Base-by-base conservation (phyloP, 1,140 invertebrate species). In the Drosophila trapezifrons region DNA sequence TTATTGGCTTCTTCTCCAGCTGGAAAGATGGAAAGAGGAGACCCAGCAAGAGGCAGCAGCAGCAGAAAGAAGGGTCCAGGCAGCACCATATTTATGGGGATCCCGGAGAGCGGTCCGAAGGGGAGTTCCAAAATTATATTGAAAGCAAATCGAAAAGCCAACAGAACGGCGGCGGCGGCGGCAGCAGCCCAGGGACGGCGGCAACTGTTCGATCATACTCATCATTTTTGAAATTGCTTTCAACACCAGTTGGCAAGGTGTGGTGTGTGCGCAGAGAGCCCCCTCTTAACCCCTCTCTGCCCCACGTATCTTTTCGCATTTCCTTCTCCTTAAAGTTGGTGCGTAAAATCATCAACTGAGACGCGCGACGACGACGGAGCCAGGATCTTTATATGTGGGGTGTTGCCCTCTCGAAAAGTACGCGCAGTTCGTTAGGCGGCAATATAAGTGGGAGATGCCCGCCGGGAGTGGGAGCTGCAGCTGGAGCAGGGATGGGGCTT, bases 211-310 rank as follows among this genome's bases (percentile, higher is more conserved):
- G 84, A 90, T 91, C 90, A 91, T 91, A 91, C 90, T 91, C 90
- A 91, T 91, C 90, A 91, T 91, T 91, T 91, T 91, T 91, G 80
- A 91, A 91, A 91, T 91, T 91, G 90, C 90, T 91, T 91, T 91
- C 90, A 91, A 91, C 90, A 91, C 90, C 90, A 91, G 86, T 90
- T 84, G 49, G 59, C 76, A 71, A 64, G 73, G 67, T 83, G 76
- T 65, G 66, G 25, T 79, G 43, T 45, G 47, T 29, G 47, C 47
- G 45, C 43, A 29, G 60, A 32, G 38, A 37, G 22, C 49, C 46
- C 17, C 64, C 63, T 15, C 9, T 12, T 29, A 1, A 6, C 1
- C 1, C 15, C 38, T 32, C 47, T 8, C 47, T n/a, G 13, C 20
- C 9, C 9, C 13, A 15, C 27, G 27, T n/a, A 7, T n/a, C 10